phyloP scores from a whole-genome alignment of 2,888 invertebrate species.

The Syrista parreyssii region DNA sequence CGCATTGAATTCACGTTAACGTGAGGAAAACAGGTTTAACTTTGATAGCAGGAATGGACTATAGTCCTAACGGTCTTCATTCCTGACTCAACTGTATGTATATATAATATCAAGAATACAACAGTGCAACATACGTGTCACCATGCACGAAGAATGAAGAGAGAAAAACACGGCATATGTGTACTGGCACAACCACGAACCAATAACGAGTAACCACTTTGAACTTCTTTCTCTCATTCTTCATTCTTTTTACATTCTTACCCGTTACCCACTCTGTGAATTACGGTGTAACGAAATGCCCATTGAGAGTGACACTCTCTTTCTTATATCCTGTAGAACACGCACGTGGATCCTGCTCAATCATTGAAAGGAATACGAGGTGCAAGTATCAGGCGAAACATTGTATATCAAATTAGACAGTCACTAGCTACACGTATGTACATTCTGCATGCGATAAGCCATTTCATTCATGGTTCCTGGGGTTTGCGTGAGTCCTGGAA shows the following conservation, averaged over 20 bases:
- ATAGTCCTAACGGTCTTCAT: background rate
- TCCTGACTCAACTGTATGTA: background rate
- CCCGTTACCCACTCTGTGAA: background rate
- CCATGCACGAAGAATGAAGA: background rate
- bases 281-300: background rate
- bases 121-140: background rate
- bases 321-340: background rate
- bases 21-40: background rate
- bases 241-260: background rate
- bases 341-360: background rate
- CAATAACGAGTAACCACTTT: background rate
- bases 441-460: constrained; percentile 12
- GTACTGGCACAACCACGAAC: background rate
- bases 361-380: background rate
- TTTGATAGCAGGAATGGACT: background rate
- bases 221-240: background rate
- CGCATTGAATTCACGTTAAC: background rate
- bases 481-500: background rate
- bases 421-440: background rate
- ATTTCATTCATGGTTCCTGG: constrained; percentile 17
- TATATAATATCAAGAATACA: background rate
- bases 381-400: background rate
- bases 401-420: background rate
- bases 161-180: background rate
- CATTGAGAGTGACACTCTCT: background rate